Evolutionary conservation across 1,140 invertebrate genomes (phyloP).

Genomic region (Acyrthosiphon pisum): DNA sequence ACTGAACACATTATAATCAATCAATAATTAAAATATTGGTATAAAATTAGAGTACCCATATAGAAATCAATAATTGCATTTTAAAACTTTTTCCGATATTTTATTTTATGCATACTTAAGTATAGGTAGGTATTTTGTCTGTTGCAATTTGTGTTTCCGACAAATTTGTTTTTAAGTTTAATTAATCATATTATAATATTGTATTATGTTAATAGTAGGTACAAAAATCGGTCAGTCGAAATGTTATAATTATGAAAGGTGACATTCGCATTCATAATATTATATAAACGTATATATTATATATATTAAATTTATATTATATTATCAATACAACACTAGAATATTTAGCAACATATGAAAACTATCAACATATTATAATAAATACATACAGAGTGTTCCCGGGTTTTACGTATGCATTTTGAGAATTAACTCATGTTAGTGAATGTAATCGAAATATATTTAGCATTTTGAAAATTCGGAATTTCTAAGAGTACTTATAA

Average conservation of each 20-base stretch:
- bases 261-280: neutral
- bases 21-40: neutral
- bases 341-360: neutral
- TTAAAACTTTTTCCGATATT: neutral
- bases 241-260: neutral
- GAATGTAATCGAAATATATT: neutral
- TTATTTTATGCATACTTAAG: neutral
- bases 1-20: neutral
- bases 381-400: neutral
- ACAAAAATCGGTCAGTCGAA: neutral
- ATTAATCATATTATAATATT: neutral
- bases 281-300: neutral
- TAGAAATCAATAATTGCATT: neutral
- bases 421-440: neutral
- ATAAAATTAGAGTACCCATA: neutral
- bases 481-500: neutral
- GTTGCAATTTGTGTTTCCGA: neutral
- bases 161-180: neutral
- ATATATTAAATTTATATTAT: neutral
- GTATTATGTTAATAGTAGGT: no score
- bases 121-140: neutral
- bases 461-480: neutral
- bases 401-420: neutral
- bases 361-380: neutral
- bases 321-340: neutral